Evolutionary conservation across 1,140 invertebrate species (phyloP).

Genomic region (Ceratoteleas bidentatus): DNA sequence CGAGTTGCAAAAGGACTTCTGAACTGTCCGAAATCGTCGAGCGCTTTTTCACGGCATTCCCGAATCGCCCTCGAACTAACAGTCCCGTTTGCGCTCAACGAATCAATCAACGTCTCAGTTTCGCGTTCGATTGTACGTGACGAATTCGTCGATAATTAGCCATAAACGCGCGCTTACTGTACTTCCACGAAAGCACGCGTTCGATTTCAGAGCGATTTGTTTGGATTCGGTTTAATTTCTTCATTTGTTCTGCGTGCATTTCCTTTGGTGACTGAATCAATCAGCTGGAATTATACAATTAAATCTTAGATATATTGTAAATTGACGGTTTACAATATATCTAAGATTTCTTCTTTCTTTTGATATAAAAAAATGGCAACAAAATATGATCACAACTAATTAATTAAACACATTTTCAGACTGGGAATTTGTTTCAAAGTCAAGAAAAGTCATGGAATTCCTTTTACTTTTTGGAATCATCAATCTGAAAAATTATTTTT

Average conservation of each 20-base stretch:
- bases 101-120: slow-evolving; percentile 42
- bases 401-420: no score
- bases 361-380: no score
- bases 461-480: no score
- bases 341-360: no score
- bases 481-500: no score
- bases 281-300: background rate
- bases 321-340: no score
- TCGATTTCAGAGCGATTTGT: slow-evolving; percentile 5
- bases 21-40: background rate
- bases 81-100: slow-evolving; percentile 8
- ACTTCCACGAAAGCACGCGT: slow-evolving; percentile 29
- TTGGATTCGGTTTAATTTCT: slow-evolving; percentile 23
- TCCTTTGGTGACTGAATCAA: background rate
- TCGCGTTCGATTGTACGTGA: slow-evolving; percentile 50
- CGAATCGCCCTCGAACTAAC: background rate
- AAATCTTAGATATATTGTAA: background rate
- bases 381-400: no score
- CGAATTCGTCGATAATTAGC: slow-evolving; percentile 47
- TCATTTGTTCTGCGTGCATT: slow-evolving; percentile 4
- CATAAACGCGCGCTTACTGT: slow-evolving; percentile 17
- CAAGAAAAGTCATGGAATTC: no score
- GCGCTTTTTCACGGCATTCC: background rate
- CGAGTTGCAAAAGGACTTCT: background rate
- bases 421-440: background rate